Evolutionary conservation across 1,140 invertebrate genomes (phyloP).

Genomic region (Panagrolaimus sp.): DNA sequence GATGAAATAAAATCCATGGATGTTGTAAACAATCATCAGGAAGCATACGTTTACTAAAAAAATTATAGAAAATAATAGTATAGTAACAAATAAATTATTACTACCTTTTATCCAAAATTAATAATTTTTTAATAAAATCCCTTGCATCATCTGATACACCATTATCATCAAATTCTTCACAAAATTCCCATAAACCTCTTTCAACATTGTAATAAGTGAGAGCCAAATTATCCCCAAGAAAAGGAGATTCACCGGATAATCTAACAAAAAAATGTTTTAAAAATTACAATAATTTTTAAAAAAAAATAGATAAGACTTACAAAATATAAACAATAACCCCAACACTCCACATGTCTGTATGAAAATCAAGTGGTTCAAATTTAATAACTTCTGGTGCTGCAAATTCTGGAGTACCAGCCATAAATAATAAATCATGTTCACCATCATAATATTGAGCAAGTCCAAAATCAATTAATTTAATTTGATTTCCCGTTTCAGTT

Average conservation of each 20-base stretch:
- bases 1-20: slow-evolving; percentile 46
- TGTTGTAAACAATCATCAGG: slow-evolving; percentile 53
- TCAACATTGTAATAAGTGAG: slow-evolving; percentile 65
- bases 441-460: slow-evolving; percentile 61
- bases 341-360: slow-evolving; percentile 62
- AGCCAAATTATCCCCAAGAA: slow-evolving; percentile 64
- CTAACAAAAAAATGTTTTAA: slow-evolving; percentile 50
- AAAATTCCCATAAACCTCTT: slow-evolving; percentile 63
- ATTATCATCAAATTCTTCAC: slow-evolving; percentile 62
- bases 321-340: slow-evolving; percentile 62
- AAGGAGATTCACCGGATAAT: slow-evolving; percentile 64
- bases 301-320: slow-evolving; percentile 46
- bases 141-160: slow-evolving; percentile 61
- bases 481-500: slow-evolving; percentile 55
- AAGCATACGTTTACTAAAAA: slow-evolving; percentile 53
- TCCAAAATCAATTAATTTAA: slow-evolving; percentile 59
- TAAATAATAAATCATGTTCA: slow-evolving; percentile 58
- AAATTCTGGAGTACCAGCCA: slow-evolving; percentile 62
- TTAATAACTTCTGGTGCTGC: slow-evolving; percentile 59
- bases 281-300: background rate
- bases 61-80: too few relatives aligned
- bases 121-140: slow-evolving; percentile 63
- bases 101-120: slow-evolving; percentile 63
- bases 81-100: slow-evolving; percentile 25
- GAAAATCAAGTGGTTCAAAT: slow-evolving; percentile 60